Percentiles rank a stretch among this genome's conserved stretches.
phyloP scores from a whole-genome alignment of 2,797 vertebrate species.

The Acanthurus lineatus region DNA sequence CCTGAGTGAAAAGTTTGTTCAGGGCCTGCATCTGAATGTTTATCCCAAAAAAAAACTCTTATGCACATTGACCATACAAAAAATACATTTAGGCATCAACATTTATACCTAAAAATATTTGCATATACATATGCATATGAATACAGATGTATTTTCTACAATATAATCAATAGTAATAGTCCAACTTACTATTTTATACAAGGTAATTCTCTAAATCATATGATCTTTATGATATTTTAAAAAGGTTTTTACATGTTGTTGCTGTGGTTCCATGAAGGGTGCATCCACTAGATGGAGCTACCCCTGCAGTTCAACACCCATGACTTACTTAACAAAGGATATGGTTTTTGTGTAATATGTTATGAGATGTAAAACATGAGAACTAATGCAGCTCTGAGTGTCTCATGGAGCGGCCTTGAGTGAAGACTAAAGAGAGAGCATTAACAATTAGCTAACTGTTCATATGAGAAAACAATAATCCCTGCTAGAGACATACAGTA shows the following conservation, averaged over 20 bases:
- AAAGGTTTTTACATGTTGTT: background rate
- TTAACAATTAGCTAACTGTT: background rate
- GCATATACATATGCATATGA: no score
- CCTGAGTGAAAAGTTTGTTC: background rate
- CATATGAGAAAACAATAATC: background rate
- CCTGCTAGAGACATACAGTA: no score
- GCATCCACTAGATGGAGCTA: constrained; percentile 66
- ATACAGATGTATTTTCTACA: no score
- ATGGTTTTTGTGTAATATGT: constrained; percentile 13
- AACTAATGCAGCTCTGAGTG: background rate
- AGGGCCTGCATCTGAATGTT: background rate
- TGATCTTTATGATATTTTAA: background rate
- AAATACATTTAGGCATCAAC: background rate
- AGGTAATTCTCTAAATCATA: background rate
- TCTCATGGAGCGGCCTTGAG: background rate
- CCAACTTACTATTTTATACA: background rate
- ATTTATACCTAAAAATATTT: background rate
- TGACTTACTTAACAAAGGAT: background rate
- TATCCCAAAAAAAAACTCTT: background rate
- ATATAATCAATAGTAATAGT: no score
- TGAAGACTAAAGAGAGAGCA: background rate
- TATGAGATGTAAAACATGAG: background rate
- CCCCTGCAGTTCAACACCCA: constrained; percentile 22
- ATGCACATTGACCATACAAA: background rate
- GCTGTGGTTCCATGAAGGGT: background rate